These are phyloP conservation scores for Paratilapia polleni DNA, from an alignment of 2,113 vertebrate genomes.

Conservation along the genomic window DNA sequence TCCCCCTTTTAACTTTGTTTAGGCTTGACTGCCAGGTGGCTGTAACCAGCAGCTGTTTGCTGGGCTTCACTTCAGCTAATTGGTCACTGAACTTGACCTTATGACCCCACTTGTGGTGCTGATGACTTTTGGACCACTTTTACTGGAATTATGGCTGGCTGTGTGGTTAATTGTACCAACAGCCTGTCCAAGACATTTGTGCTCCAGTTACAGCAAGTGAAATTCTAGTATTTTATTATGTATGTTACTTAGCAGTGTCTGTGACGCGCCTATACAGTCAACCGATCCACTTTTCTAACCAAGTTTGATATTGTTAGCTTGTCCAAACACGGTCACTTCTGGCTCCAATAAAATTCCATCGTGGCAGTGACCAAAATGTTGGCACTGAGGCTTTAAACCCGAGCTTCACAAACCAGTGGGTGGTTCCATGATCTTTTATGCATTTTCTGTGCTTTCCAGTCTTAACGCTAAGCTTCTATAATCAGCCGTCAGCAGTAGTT, in stretches of 20 bases:
- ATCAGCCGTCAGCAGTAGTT: too few species aligned
- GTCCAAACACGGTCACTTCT: background rate
- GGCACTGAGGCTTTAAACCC: background rate
- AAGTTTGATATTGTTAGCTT: background rate
- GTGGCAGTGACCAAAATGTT: too few species aligned
- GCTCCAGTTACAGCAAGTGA: background rate
- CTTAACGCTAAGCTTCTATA: background rate
- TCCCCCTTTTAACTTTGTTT: background rate
- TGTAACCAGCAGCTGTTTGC: background rate
- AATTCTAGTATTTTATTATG: too few species aligned
- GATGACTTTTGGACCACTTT: background rate
- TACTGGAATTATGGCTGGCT: background rate
- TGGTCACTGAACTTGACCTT: background rate
- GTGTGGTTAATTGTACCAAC: background rate
- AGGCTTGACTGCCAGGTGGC: rapidly evolving
- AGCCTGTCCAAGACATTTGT: background rate
- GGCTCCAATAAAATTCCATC: rapidly evolving
- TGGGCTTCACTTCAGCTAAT: background rate
- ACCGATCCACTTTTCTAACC: background rate
- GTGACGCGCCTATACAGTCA: background rate
- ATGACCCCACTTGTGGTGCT: background rate
- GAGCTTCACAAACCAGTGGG: background rate
- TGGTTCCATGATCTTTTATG: background rate
- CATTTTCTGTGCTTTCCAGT: too few species aligned
- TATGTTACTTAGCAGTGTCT: background rate